Evolutionary conservation across 2,797 vertebrate species (phyloP), one percentile per base, ranked within the genome.

Genomic region (Galaxias olidus): DNA sequence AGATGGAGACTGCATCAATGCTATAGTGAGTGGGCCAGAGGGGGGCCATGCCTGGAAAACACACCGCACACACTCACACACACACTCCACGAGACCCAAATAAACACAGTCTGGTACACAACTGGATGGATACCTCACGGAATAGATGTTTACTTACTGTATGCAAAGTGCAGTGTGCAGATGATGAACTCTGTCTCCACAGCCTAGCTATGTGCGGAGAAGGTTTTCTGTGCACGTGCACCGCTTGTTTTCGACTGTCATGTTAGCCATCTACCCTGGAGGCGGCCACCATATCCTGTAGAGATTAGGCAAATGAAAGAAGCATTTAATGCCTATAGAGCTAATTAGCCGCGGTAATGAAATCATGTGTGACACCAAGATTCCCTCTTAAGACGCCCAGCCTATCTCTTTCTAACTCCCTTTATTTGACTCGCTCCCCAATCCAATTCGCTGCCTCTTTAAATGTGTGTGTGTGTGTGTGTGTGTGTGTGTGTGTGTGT

Each of bases 301-400:
- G 80, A 84, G 84, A 88, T 84, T 76, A 81, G 82, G 84, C 81
- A 83, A 83, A 84, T 87, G 82, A 89, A 85, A 87, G 79, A 76
- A 84, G 82, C 83, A 84, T 83, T 87, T 87, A 86, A 85, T 87
- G 79, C 84, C 86, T 86, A 84, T 87, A 85, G 79, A 84, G 75
- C 87, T 85, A 79, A 88, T 89, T 90, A 88, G 77, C 64, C 76
- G 74, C 47, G 13, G 76, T 86, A 85, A 87, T 87, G 82, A 85
- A 88, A 84, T 88, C 76, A 86, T 77, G 78, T 71, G 71, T 78
- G 81, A 85, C 87, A 84, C 74, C 59, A 71, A 10, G 19, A 69
- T 72, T 63, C 68, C 71, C 72, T 60, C 65, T 82, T 75, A 19
- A 66, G 43, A 72, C 54, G 68, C 58, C 59, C 59, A 54, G 56